These are phyloP conservation scores for Xylophagus ater DNA, from an alignment of 2,888 invertebrate species.

Conservation along the genomic window DNA sequence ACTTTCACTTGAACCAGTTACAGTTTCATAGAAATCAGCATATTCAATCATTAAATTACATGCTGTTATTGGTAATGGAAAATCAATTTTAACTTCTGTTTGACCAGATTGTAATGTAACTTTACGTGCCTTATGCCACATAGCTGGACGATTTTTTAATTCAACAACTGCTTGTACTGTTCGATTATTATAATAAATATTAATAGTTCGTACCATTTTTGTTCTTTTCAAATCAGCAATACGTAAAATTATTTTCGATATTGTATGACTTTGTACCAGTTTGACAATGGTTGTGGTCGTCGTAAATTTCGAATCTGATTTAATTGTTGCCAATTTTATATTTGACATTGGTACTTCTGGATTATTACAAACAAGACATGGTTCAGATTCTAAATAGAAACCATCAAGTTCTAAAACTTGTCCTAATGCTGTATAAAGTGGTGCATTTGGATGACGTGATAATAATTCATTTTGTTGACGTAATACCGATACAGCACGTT, in stretches of 20 bases:
- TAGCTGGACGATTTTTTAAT: conserved; percentile 86
- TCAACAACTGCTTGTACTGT: conserved; percentile 95
- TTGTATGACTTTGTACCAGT: conserved; percentile 87
- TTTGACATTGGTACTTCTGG: conserved; percentile 87
- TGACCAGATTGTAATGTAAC: conserved; percentile 83
- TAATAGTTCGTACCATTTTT: conserved; percentile 93
- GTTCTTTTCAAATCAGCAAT: conserved; percentile 92
- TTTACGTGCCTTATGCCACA: conserved; percentile 96
- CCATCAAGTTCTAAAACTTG: conserved; percentile 94
- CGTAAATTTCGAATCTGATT: conserved; percentile 94
- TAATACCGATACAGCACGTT: conserved; percentile 74
- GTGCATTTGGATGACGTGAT: conserved; percentile 87
- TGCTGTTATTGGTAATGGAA: conserved; percentile 91
- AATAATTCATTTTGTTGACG: conserved; percentile 81
- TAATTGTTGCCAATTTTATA: conserved; percentile 85
- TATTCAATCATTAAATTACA: conserved; percentile 98
- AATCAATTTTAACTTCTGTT: conserved; percentile 89
- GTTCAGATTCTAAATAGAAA: conserved; percentile 92
- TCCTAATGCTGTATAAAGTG: conserved; percentile 80
- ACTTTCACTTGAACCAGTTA: conserved; percentile 53
- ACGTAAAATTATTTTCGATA: conserved; percentile 83
- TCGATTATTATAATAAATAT: conserved; percentile 93
- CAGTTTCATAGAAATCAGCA: conserved; percentile 93
- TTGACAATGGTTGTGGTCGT: conserved; percentile 97
- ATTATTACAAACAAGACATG: conserved; percentile 95